A percentile compares a stretch with the other conserved stretches of the same genome.
Evolutionary conservation across 2,888 invertebrate genomes (phyloP).

Genomic region (Ptilodon capucinus): DNA sequence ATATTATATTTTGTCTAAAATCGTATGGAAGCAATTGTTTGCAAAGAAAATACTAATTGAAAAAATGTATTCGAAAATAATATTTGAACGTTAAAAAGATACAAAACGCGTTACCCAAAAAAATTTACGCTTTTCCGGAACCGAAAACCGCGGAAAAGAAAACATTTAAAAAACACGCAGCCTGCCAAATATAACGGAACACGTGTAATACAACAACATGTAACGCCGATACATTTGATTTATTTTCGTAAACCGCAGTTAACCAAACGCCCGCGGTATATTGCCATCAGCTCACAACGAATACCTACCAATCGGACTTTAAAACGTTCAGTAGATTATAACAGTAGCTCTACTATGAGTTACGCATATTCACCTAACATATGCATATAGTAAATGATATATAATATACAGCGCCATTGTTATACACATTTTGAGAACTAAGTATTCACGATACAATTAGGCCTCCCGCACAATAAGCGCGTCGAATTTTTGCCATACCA

Average conservation of each 20-base stretch:
- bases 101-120: not conserved
- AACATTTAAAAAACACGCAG: constrained; percentile 13
- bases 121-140: not conserved
- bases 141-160: constrained; percentile 4
- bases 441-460: too few relatives aligned
- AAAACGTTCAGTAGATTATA: not conserved
- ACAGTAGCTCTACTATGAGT: too few relatives aligned
- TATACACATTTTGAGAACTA: too few relatives aligned
- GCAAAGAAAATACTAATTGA: not conserved
- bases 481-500: too few relatives aligned
- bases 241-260: constrained; percentile 25
- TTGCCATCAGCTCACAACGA: constrained; percentile 32
- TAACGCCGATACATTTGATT: constrained; percentile 11
- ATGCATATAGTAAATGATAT: too few relatives aligned
- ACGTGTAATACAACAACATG: not conserved
- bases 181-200: not conserved
- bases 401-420: too few relatives aligned
- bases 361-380: too few relatives aligned
- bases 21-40: too few relatives aligned
- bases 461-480: too few relatives aligned
- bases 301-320: constrained; percentile 1
- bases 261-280: constrained; percentile 26
- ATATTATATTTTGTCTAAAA: too few relatives aligned
- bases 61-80: not conserved
- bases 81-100: not conserved